Percentiles rank a stretch among this genome's conserved stretches.
phyloP scores from a whole-genome alignment of 1,140 invertebrate genomes.

The Alviniconcha marisindica region DNA sequence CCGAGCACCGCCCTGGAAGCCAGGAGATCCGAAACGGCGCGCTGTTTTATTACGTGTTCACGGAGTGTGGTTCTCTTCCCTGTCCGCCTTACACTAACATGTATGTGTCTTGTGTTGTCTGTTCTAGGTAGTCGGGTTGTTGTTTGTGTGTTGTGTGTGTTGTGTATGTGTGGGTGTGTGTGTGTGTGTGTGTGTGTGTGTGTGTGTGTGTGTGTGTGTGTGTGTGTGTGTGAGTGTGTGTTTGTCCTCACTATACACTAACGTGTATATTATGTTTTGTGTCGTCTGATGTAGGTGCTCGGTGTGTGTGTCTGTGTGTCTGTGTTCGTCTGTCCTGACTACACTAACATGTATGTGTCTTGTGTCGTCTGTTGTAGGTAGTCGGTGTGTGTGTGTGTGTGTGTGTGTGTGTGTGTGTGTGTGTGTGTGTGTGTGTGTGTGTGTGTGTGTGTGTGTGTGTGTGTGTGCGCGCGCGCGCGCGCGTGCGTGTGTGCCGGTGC shows the following conservation, averaged over 20 bases:
- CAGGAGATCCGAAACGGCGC: constrained; percentile 38
- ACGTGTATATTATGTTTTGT: no score
- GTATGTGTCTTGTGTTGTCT: constrained; percentile 34
- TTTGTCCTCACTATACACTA: no score
- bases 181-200: background rate
- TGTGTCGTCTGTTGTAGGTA: constrained; percentile 33
- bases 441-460: background rate
- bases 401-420: constrained; percentile 11
- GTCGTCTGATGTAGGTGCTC: no score
- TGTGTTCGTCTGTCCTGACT: background rate
- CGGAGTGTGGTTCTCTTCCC: constrained; percentile 32
- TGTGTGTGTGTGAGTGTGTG: background rate
- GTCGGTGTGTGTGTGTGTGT: background rate
- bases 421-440: background rate
- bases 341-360: constrained; percentile 33
- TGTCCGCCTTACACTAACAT: constrained; percentile 36
- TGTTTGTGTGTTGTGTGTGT: background rate
- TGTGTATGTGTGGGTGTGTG: background rate
- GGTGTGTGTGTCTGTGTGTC: no score
- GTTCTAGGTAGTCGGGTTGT: constrained; percentile 5
- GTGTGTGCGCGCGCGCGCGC: background rate
- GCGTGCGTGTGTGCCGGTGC: constrained; percentile 16
- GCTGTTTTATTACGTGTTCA: constrained; percentile 38
- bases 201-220: constrained; percentile 20
- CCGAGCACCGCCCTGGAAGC: constrained; percentile 24